Percentiles rank a stretch among this genome's conserved stretches.
phyloP scores from a whole-genome alignment of 2,113 vertebrate genomes.

The Apteryx owenii region DNA sequence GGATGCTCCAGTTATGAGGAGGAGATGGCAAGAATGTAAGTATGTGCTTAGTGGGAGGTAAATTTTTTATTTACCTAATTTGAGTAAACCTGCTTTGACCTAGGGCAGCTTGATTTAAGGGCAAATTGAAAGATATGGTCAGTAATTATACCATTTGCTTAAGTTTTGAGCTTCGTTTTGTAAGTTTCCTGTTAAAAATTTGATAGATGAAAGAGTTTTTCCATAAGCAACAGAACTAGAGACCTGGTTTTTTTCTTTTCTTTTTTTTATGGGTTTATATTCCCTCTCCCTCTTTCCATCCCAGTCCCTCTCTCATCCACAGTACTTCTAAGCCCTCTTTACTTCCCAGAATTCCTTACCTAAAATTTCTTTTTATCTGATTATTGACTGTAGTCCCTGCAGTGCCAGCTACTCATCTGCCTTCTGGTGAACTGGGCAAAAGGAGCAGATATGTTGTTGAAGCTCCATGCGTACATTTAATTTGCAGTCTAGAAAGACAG shows the following conservation, averaged over 20 bases:
- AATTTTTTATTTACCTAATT: background rate
- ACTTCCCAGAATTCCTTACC: background rate
- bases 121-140: background rate
- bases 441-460: background rate
- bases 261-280: background rate
- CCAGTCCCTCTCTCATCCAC: background rate
- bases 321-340: background rate
- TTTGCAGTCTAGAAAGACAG: background rate
- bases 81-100: background rate
- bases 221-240: background rate
- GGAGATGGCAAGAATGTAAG: conserved; percentile 51
- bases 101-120: background rate
- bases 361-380: background rate
- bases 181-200: background rate
- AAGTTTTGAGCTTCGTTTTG: background rate
- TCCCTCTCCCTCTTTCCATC: background rate
- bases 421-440: background rate
- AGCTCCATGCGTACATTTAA: background rate
- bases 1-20: background rate
- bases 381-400: background rate
- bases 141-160: background rate
- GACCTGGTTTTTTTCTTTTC: background rate
- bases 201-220: background rate
- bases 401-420: background rate
- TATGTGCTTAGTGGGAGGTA: background rate